A percentile compares a stretch with the other conserved stretches of the same genome.
Conservation (phyloP, 2,888 invertebrate species). For the Ommatoiulus sabulosus region DNA sequence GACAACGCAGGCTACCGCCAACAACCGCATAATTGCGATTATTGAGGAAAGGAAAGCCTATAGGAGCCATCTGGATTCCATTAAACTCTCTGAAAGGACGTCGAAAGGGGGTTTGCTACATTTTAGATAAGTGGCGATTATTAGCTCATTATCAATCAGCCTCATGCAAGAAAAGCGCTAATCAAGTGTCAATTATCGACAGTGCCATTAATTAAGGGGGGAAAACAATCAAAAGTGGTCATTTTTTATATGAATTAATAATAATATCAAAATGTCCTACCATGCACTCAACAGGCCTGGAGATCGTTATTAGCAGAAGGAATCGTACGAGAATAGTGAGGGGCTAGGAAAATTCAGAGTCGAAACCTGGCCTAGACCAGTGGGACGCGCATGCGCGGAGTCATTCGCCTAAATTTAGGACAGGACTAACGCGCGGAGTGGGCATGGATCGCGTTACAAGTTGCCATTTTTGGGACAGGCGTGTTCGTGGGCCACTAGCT, state of each 20-base stretch:
- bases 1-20: not conserved
- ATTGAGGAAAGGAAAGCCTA: not conserved
- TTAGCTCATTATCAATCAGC: not conserved
- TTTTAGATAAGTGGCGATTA: not conserved
- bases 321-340: slow-evolving; percentile 57
- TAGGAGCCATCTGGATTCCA: not conserved
- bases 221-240: not conserved
- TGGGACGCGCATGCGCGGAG: slow-evolving; percentile 56
- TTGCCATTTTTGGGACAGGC: slow-evolving; percentile 62
- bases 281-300: slow-evolving; percentile 60
- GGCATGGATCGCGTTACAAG: slow-evolving; percentile 62
- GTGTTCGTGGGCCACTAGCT: slow-evolving; percentile 21
- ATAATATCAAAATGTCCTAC: slow-evolving; percentile 58
- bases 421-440: not conserved
- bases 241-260: not conserved
- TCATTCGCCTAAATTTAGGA: not conserved
- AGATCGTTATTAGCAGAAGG: slow-evolving; percentile 60
- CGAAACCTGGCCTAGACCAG: not conserved
- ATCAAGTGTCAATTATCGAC: not conserved
- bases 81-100: not conserved
- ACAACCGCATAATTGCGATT: not conserved
- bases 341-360: slow-evolving; percentile 47
- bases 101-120: not conserved
- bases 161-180: slow-evolving; percentile 1
- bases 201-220: not conserved